Conservation (phyloP, 2,888 invertebrate genomes). For the Parthenolecanium corni region DNA sequence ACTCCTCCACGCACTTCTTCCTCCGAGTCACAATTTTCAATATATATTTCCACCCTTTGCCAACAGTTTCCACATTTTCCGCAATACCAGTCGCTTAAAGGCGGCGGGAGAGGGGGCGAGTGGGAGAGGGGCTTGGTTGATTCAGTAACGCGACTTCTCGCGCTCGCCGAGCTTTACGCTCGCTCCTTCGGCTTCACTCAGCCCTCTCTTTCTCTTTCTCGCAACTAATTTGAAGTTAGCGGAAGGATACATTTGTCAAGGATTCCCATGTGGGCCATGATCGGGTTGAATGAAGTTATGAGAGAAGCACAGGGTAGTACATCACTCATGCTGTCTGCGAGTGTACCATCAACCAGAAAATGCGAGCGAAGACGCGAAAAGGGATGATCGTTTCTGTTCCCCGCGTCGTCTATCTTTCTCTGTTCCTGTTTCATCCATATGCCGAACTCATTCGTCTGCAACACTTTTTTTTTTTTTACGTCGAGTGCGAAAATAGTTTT, state of each 20-base stretch:
- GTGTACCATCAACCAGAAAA: not conserved
- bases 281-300: slow-evolving; percentile 30
- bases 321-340: slow-evolving; percentile 27
- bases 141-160: too few relatives aligned
- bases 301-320: slow-evolving; percentile 22
- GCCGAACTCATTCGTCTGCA: slow-evolving; percentile 8
- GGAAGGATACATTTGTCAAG: slow-evolving; percentile 30
- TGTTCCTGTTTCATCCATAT: too few relatives aligned
- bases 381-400: not conserved
- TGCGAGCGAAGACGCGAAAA: not conserved
- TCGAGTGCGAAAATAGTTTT: slow-evolving; percentile 17
- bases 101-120: too few relatives aligned
- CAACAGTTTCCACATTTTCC: too few relatives aligned
- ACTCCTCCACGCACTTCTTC: slow-evolving; percentile 2
- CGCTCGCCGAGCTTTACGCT: too few relatives aligned
- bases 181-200: too few relatives aligned
- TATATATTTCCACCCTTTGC: too few relatives aligned
- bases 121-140: too few relatives aligned
- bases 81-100: too few relatives aligned
- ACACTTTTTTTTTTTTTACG: slow-evolving; percentile 1
- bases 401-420: too few relatives aligned
- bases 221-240: slow-evolving; percentile 30
- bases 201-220: not conserved
- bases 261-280: slow-evolving; percentile 30
- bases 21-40: too few relatives aligned